phyloP scores from a whole-genome alignment of 2,888 invertebrate species.

The Dicycla oo region DNA sequence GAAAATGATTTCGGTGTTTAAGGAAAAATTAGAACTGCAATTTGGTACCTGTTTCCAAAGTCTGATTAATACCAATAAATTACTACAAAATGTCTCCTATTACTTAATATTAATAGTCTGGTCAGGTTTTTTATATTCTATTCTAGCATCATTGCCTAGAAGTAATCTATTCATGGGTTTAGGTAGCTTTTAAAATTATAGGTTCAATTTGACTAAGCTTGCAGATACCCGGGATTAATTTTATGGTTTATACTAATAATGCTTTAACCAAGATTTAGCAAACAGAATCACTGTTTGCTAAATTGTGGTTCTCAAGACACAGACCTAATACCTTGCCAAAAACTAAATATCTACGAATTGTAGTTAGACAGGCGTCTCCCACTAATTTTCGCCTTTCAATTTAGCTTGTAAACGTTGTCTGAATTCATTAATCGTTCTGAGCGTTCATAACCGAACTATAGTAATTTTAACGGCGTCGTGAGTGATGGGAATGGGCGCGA shows the following conservation, averaged over 20 bases:
- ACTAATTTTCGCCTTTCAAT: conserved; percentile 31
- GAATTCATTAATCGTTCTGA: conserved; percentile 63
- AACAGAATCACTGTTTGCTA: too few relatives aligned
- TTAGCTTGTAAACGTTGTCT: conserved; percentile 45
- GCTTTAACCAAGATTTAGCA: too few relatives aligned
- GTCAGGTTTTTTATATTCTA: too few relatives aligned
- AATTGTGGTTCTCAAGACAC: too few relatives aligned
- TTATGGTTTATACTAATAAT: not conserved
- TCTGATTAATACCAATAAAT: not conserved
- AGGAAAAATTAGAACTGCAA: not conserved
- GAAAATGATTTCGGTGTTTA: not conserved
- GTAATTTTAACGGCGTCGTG: conserved; percentile 62
- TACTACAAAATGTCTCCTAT: not conserved
- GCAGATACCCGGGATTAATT: not conserved
- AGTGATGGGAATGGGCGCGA: conserved; percentile 62
- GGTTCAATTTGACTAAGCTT: not conserved
- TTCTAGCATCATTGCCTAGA: too few relatives aligned
- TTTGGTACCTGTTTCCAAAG: not conserved
- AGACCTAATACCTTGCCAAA: not conserved
- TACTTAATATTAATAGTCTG: too few relatives aligned
- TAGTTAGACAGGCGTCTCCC: conserved; percentile 6
- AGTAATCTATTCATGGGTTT: too few relatives aligned
- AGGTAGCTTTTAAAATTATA: not conserved
- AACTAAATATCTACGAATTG: conserved; percentile 27
- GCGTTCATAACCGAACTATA: conserved; percentile 65